Conservation (phyloP, 1,140 invertebrate genomes). For the Teleogryllus occipitalis region DNA sequence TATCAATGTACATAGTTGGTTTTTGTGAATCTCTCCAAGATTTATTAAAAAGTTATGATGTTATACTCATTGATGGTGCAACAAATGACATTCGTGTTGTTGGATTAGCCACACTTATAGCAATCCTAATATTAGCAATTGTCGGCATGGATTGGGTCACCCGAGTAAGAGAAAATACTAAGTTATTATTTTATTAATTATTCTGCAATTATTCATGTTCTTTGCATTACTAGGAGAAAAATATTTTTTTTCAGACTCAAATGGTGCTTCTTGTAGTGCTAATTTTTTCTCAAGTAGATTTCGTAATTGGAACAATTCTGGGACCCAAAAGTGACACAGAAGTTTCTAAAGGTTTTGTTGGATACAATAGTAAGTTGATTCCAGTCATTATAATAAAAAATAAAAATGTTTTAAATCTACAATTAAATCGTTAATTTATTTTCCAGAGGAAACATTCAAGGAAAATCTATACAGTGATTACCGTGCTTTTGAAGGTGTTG, state of each 20-base stretch:
- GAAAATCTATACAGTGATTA: slow-evolving; percentile 32
- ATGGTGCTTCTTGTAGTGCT: slow-evolving; percentile 49
- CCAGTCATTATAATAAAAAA: not conserved
- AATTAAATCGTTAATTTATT: not conserved
- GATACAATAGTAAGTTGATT: slow-evolving; percentile 40
- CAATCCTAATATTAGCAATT: slow-evolving; percentile 38
- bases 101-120: slow-evolving; percentile 32
- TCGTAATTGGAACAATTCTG: slow-evolving; percentile 48
- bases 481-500: slow-evolving; percentile 29
- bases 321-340: slow-evolving; percentile 40
- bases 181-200: not conserved
- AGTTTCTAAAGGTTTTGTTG: slow-evolving; percentile 45
- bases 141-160: slow-evolving; percentile 44
- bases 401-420: not conserved
- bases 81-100: slow-evolving; percentile 39
- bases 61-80: slow-evolving; percentile 33
- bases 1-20: slow-evolving; percentile 55
- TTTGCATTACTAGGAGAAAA: not conserved
- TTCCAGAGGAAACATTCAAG: slow-evolving; percentile 31
- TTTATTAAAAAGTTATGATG: slow-evolving; percentile 30
- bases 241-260: slow-evolving; percentile 45
- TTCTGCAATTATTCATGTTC: not conserved
- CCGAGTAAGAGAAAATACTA: slow-evolving; percentile 25
- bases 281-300: slow-evolving; percentile 48
- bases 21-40: slow-evolving; percentile 52